A percentile compares a stretch with the other conserved stretches of the same genome.
These are phyloP conservation scores for Trochalopteron elliotii DNA, from an alignment of 2,113 vertebrate genomes.

Conservation along the genomic window DNA sequence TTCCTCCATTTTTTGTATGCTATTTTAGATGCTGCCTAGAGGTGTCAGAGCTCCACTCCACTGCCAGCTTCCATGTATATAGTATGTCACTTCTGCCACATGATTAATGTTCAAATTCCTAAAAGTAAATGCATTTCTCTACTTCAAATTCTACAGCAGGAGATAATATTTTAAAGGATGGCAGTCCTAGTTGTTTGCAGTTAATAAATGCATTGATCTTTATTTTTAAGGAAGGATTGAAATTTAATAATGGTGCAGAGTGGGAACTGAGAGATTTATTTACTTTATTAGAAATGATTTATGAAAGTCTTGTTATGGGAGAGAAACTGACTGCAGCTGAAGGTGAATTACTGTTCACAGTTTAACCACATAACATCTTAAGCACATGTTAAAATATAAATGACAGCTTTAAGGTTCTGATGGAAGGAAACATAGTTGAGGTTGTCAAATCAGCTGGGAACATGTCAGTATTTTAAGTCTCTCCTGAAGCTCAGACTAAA, in stretches of 20 bases:
- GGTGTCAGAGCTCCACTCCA: background rate
- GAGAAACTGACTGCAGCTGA: background rate
- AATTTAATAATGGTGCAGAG: constrained; percentile 37
- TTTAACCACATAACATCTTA: constrained; percentile 28
- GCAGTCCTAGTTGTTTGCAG: constrained; percentile 4
- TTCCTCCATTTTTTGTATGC: background rate
- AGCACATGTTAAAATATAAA: constrained; percentile 13
- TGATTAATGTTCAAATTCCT: background rate
- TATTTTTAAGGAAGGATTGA: constrained; percentile 45
- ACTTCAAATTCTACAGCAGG: background rate
- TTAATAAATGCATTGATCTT: constrained; percentile 48
- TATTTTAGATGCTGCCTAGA: background rate
- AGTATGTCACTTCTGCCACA: background rate
- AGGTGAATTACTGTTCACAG: constrained; percentile 21
- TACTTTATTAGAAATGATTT: constrained; percentile 21
- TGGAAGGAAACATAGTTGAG: constrained; percentile 1
- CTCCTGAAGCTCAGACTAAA: background rate
- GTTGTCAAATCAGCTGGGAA: background rate
- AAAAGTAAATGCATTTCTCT: constrained; percentile 16
- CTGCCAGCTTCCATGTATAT: background rate
- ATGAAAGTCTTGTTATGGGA: constrained; percentile 10
- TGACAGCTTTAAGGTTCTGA: background rate
- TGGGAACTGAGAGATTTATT: constrained; percentile 26
- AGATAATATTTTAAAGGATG: constrained; percentile 30
- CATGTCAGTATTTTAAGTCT: background rate